Evolutionary conservation across 2,113 vertebrate species (phyloP).

Genomic region (Thinocorus orbignyianus): DNA sequence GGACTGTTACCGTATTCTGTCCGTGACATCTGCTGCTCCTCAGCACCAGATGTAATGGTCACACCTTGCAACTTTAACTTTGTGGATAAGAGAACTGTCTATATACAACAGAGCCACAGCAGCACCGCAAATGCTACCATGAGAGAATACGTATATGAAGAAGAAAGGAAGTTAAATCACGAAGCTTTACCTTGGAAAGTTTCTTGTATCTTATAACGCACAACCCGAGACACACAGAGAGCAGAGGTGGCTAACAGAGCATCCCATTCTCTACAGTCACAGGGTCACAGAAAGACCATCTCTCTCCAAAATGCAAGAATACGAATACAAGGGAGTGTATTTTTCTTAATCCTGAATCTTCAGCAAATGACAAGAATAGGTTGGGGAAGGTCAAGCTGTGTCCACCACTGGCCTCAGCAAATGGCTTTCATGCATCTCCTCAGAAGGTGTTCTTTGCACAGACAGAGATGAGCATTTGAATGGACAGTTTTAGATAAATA

Average conservation of each 20-base stretch:
- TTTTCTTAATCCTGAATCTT: neutral
- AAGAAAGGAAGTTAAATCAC: neutral
- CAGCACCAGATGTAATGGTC: neutral
- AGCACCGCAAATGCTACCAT: neutral
- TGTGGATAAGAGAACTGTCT: neutral
- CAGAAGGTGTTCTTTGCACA: neutral
- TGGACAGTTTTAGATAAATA: neutral
- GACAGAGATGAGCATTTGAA: neutral
- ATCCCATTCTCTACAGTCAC: neutral
- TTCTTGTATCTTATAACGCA: neutral
- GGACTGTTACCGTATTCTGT: neutral
- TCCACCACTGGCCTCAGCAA: neutral
- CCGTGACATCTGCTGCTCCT: neutral
- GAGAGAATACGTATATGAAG: neutral
- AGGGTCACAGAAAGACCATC: neutral
- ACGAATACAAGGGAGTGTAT: accelerated
- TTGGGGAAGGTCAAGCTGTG: neutral
- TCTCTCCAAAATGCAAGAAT: neutral
- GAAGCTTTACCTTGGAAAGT: neutral
- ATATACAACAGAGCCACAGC: neutral
- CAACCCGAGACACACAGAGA: neutral
- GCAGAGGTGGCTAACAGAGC: neutral
- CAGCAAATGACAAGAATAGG: neutral
- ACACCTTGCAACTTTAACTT: neutral
- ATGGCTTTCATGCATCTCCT: neutral